Evolutionary conservation across 2,113 vertebrate genomes (phyloP), one percentile per base, ranked within the genome.

Genomic region (Mobula hypostoma): DNA sequence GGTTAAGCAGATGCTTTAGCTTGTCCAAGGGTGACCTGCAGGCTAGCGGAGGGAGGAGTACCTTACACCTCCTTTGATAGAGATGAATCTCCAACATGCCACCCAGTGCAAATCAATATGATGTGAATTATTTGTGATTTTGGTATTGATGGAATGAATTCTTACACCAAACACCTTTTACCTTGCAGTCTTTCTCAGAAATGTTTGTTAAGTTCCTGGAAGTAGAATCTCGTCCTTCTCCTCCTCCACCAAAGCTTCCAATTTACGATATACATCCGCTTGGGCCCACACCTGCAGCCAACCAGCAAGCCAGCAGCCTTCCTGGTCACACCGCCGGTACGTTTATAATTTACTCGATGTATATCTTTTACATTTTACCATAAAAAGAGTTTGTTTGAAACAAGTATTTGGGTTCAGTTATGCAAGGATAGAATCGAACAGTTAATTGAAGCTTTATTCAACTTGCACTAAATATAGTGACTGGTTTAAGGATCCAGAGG

Each of bases 201-300:
- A 97, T 99, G 96, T 99, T 99, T 63, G 97, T 99, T 79, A 99
- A 98, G 95, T 99, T 99, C 96, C 96, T 99, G 79, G 98, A 99
- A 96, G 97, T 97, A 76, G 99, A 99, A 96, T 99, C 99, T 36
- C 96, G 97, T 61, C 98, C 99, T 0, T 96, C 96, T 7, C 95
- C 97, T 94, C 98, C 98, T 2, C 97, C 98, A 40, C 98, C 97
- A 48, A 99, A 95, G 95, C 97, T 99, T 36, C 96, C 97, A 0
- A 95, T 98, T 95, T 97, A 96, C 77, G 97, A 98, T 95, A 97
- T 99, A 95, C 98, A 97, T 95, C 97, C 97, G 94, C 96, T 98
- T 94, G 97, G 96, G 94, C 96, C 97, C 74, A 97, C 97, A 90
- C 63, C 94, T n/a, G 95, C 95, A 78, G 94, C 80, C 9, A 32